These are phyloP conservation scores for Chymomyza amoena DNA, from an alignment of 2,888 invertebrate species.

Conservation along the genomic window DNA sequence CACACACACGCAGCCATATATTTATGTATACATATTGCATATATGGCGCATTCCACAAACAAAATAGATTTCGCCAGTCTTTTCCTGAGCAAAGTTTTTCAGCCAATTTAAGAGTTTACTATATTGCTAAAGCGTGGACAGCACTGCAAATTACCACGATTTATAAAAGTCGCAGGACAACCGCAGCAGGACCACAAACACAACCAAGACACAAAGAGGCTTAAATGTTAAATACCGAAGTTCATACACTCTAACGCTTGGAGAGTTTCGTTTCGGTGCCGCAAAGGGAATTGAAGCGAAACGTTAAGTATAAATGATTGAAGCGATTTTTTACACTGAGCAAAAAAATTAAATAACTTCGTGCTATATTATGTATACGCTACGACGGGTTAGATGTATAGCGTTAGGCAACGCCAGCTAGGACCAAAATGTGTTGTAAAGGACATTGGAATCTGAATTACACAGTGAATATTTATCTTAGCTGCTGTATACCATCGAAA, in stretches of 20 bases:
- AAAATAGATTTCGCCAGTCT: conserved; percentile 5
- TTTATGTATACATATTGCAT: not conserved
- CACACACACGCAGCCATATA: not conserved
- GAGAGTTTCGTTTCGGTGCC: too few relatives aligned
- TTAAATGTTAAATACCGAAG: not conserved
- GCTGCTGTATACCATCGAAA: too few relatives aligned
- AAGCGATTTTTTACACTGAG: too few relatives aligned
- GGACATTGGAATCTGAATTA: too few relatives aligned
- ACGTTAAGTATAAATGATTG: too few relatives aligned
- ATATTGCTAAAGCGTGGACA: conserved; percentile 4
- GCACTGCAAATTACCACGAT: conserved; percentile 15
- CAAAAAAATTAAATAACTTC: too few relatives aligned
- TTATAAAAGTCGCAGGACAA: conserved; percentile 8
- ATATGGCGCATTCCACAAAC: conserved; percentile 8
- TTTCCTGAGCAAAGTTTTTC: not conserved
- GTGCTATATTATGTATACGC: too few relatives aligned
- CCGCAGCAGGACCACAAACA: not conserved
- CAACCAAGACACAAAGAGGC: not conserved
- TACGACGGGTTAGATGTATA: too few relatives aligned
- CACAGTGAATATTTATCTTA: too few relatives aligned
- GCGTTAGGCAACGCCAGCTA: too few relatives aligned
- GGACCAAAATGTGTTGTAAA: too few relatives aligned
- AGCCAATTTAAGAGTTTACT: conserved; percentile 24
- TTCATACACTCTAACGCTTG: not conserved
- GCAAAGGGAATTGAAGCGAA: too few relatives aligned